Evolutionary conservation across 2,888 invertebrate genomes (phyloP).

Genomic region (Muscina levida): DNA sequence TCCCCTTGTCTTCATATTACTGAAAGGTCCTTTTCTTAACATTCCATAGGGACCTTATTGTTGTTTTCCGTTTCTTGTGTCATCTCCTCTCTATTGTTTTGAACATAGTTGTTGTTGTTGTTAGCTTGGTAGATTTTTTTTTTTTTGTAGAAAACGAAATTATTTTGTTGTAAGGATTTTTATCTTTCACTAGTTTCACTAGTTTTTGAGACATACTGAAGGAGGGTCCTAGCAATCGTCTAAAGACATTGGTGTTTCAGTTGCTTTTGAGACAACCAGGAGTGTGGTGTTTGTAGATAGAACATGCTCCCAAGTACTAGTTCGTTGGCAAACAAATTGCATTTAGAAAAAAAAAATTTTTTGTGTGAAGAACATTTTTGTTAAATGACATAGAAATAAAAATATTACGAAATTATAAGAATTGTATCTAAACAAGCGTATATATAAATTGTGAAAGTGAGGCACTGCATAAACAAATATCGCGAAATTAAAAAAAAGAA

Average conservation of each 20-base stretch:
- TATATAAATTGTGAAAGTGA: no score
- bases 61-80: constrained; percentile 30
- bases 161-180: constrained; percentile 24
- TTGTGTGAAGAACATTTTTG: background rate
- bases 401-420: background rate
- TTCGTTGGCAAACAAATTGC: background rate
- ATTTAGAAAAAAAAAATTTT: background rate
- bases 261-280: constrained; percentile 40
- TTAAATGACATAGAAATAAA: background rate
- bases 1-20: constrained; percentile 27
- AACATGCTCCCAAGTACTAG: no score
- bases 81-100: constrained; percentile 17
- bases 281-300: constrained; percentile 34
- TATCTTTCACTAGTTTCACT: constrained; percentile 17
- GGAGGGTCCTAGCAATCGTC: constrained; percentile 54
- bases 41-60: constrained; percentile 36
- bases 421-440: no score
- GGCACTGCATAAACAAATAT: no score
- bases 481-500: no score
- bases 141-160: constrained; percentile 56
- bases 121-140: constrained; percentile 22
- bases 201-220: constrained; percentile 10
- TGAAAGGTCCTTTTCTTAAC: constrained; percentile 43
- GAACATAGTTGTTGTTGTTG: constrained; percentile 3
- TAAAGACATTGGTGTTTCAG: constrained; percentile 29